Conservation (phyloP, 2,113 vertebrate genomes). For the Chloropsis cyanopogon region DNA sequence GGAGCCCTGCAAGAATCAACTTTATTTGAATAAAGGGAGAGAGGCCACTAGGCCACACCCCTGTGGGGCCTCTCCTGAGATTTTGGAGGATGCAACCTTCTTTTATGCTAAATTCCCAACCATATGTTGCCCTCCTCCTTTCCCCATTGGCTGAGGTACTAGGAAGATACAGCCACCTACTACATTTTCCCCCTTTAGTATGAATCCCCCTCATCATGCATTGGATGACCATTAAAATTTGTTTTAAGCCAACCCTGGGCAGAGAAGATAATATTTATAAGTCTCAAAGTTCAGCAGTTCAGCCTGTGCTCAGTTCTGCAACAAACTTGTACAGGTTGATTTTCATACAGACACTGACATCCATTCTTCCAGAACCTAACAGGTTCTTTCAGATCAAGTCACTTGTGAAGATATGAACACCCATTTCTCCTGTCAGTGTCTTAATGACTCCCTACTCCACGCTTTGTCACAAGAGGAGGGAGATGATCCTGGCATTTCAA, state of each 20-base stretch:
- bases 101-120: not conserved
- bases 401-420: not conserved
- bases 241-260: not conserved
- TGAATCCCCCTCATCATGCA: not conserved
- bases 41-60: not conserved
- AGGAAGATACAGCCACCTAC: not conserved
- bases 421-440: not conserved
- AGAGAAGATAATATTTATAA: not conserved
- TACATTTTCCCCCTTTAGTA: not conserved
- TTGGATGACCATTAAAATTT: not conserved
- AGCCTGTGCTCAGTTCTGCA: not conserved
- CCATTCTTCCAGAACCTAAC: not conserved
- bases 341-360: not conserved
- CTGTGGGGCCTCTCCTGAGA: fast-evolving
- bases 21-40: fast-evolving
- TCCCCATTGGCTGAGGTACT: not conserved
- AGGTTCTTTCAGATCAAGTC: not conserved
- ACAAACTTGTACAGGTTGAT: not conserved
- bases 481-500: not conserved
- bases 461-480: not conserved
- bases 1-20: not conserved
- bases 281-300: not conserved
- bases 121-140: not conserved
- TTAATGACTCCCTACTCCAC: not conserved
- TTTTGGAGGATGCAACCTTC: not conserved